Conservation (phyloP, 2,797 vertebrate species). For the Lutjanus campechanus region DNA sequence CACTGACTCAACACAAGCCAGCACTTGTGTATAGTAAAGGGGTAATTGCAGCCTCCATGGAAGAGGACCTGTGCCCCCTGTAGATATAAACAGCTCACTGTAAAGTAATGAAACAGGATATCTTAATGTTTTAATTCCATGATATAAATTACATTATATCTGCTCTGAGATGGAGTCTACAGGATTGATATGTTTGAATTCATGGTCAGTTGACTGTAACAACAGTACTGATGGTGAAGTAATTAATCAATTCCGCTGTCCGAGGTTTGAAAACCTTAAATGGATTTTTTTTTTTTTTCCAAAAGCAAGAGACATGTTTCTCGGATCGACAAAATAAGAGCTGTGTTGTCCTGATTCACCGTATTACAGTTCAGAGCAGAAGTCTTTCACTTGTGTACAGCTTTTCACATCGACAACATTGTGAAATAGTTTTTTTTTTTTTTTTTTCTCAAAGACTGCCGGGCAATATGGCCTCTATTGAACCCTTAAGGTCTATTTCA, state of each 20-base stretch:
- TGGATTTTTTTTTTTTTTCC: background rate
- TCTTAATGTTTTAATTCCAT: background rate
- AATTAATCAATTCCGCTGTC: constrained; percentile 10
- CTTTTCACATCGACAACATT: constrained; percentile 31
- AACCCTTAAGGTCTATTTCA: constrained; percentile 48
- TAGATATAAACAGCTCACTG: too few relatives aligned
- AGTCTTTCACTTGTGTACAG: constrained; percentile 23
- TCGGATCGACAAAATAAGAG: background rate
- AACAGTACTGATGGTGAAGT: constrained; percentile 6
- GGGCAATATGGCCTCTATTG: constrained; percentile 33
- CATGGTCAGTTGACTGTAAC: constrained; percentile 5
- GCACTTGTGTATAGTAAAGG: too few relatives aligned
- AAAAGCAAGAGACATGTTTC: background rate
- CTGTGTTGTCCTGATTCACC: background rate
- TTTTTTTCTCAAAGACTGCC: constrained; percentile 15
- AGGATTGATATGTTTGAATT: constrained; percentile 22
- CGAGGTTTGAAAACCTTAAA: background rate
- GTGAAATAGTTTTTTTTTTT: background rate
- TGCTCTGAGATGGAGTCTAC: constrained; percentile 15
- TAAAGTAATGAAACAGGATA: background rate
- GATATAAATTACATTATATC: background rate
- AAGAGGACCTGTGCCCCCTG: too few relatives aligned
- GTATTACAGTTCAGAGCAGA: constrained; percentile 2
- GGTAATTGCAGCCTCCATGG: too few relatives aligned
- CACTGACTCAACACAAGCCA: too few relatives aligned